phyloP scores from a whole-genome alignment of 2,797 vertebrate genomes.

The Anniella stebbinsi region DNA sequence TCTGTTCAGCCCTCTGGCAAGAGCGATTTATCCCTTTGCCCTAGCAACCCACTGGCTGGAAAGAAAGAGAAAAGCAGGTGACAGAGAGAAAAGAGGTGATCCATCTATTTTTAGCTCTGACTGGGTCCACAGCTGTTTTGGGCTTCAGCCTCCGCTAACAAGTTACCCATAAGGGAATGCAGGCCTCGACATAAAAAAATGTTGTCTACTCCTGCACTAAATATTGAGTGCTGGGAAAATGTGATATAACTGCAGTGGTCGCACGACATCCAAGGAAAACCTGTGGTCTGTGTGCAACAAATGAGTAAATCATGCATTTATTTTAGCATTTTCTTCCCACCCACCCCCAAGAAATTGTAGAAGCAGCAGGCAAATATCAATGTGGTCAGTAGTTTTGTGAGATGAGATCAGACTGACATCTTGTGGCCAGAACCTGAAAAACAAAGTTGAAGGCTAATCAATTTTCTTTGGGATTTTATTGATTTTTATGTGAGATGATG shows the following conservation, averaged over 20 bases:
- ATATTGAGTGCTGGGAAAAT: neutral
- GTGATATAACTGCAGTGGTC: neutral
- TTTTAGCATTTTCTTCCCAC: neutral
- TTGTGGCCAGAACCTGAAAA: constrained; percentile 30
- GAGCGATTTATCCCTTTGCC: neutral
- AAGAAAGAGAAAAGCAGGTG: too few species aligned
- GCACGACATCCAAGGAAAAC: neutral
- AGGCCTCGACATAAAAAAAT: too few species aligned
- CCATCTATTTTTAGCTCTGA: too few species aligned
- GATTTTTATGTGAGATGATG: neutral
- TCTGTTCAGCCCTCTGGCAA: neutral
- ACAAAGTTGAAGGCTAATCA: neutral
- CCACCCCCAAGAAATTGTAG: neutral
- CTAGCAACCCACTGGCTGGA: neutral
- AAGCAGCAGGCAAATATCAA: neutral
- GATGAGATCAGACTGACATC: constrained; percentile 17
- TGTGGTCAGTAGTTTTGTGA: neutral
- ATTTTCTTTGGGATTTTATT: neutral
- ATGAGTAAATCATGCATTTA: neutral
- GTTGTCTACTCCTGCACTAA: too few species aligned
- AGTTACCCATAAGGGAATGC: too few species aligned
- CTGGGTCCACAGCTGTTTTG: too few species aligned
- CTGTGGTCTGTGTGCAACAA: neutral
- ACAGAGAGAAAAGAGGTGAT: neutral
- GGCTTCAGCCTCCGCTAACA: too few species aligned